Base-by-base conservation (phyloP, 2,888 invertebrate genomes). In the Chironomus tentans region DNA sequence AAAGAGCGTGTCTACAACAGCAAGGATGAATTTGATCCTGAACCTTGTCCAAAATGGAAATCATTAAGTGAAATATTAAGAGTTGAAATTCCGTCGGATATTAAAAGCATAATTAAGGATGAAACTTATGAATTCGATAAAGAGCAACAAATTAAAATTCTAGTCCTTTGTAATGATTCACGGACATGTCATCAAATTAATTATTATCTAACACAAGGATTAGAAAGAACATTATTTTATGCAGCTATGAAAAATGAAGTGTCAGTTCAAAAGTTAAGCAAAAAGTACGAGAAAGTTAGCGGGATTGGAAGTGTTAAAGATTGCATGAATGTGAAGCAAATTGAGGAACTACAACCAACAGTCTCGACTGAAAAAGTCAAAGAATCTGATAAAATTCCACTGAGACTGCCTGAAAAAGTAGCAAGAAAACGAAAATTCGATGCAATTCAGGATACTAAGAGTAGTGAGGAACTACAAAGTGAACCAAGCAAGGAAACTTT, bases 11-110 rank as follows among this genome's bases (percentile, higher is more conserved):
- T 93, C 18, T 93, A 87, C 81, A 90, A 89, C 80, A 83, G 84
- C 50, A 88, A 88, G 78, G 88, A 89, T 84, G 91, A 92, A 84
- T 87, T 93, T 77, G 88, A 89, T 79, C 93, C 92, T 12, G 96
- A 97, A 85, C 86, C 89, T 56, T 92, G 92, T 82, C 94, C 97
- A 5, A 98, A 98, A 84, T 98, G 97, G 97, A 87, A 89, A 79
- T 90, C 90, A 10, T 85, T 98, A 3, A 87, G 87, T 77, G 95
- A 97, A 83, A 88, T 97, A 77, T 83, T 98, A 68, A 85, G 88
- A 78, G 84, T 87, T 5, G 97, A 98, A 86, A 94, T 98, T 81
- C 91, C 92, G 18, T 86, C 86, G 47, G 90, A 93, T 82, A 89
- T 90, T 77, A 88, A 87, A 79, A 48, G 48, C 7, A 48, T 68